A percentile compares a stretch with the other conserved stretches of the same genome.
These are phyloP conservation scores for Porites evermanni DNA, from an alignment of 92 coral and sea anemone species.

Conservation along the genomic window DNA sequence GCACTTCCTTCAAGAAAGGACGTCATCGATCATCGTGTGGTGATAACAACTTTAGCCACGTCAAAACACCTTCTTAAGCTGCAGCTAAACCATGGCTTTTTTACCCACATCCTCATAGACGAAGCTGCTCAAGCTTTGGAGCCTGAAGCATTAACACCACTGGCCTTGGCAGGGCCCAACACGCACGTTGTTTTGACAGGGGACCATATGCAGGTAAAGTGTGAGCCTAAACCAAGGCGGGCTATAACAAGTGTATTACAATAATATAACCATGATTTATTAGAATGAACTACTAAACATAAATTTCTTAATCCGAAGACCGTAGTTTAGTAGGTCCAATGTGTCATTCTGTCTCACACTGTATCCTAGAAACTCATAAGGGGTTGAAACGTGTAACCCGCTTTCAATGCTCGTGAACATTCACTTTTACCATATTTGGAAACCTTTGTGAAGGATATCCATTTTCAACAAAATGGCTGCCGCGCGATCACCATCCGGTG, in stretches of 20 bases:
- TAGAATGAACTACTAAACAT: neutral
- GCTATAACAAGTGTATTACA: neutral
- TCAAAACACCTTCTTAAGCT: slow-evolving; percentile 74
- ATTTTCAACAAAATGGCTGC: too few species aligned
- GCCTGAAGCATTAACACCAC: slow-evolving; percentile 84
- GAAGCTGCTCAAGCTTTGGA: slow-evolving; percentile 99
- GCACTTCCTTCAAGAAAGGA: slow-evolving; percentile 71
- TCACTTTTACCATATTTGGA: too few species aligned
- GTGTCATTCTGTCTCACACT: too few species aligned
- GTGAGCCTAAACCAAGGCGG: too few species aligned
- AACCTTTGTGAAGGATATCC: too few species aligned
- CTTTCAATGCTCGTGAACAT: too few species aligned
- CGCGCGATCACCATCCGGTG: too few species aligned
- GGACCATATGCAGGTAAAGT: slow-evolving; percentile 90
- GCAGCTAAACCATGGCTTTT: slow-evolving; percentile 70
- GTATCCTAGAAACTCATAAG: too few species aligned
- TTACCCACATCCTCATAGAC: slow-evolving; percentile 90
- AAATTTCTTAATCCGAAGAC: too few species aligned
- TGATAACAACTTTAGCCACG: slow-evolving; percentile 82
- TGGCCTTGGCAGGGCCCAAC: slow-evolving; percentile 83
- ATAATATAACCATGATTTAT: neutral
- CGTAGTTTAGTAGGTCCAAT: too few species aligned
- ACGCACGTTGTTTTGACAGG: slow-evolving; percentile 91
- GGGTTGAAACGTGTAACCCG: too few species aligned
- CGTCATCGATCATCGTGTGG: slow-evolving; percentile 63